Base-by-base conservation (phyloP, 2,113 vertebrate species). In the Albula glossodonta region DNA sequence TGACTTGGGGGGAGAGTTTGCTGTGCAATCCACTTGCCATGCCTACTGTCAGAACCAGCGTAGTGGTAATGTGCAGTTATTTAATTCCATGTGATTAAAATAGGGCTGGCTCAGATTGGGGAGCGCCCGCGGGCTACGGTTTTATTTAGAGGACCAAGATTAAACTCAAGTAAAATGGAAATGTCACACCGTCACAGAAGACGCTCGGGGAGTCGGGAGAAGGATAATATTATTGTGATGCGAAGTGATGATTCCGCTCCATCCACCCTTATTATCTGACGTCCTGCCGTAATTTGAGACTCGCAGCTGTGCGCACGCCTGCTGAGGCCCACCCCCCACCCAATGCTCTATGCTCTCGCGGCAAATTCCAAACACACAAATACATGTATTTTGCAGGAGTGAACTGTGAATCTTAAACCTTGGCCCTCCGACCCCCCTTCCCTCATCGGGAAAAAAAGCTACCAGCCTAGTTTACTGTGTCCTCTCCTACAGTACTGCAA, bases 41-140 rank as follows among this genome's bases (percentile, higher is more conserved):
- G 93, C 91, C 92, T 91, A 91, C 94, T 95, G 94, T 95, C 94
- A 95, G 93, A 93, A 90, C 91, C 91, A 94, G 93, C 85, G 80
- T 90, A 88, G 91, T 90, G 91, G 92, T 95, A 94, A 94, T 93
- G 91, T 91, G 91, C 87, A 94, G 89, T 94, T 95, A 94, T 95
- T 95, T 96, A 95, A 95, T 96, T 95, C 91, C 94, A 94, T 94
- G 93, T 95, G 95, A 96, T 95, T 95, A 93, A 95, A 95, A 94
- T 93, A 93, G 94, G 95, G 91, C 93, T 93, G 91, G 93, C 92
- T 94, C 92, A 90, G 91, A 93, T 93, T 91, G 92, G 92, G 92
- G 90, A 92, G 87, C 87, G 91, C 90, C 92, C 88, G 88, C 56
- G 90, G 94, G 94, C 93, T 90, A 90, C 52, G 86, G 90, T 92